Conservation (phyloP, 2,888 invertebrate genomes). For the Acanthoscelides obtectus region DNA sequence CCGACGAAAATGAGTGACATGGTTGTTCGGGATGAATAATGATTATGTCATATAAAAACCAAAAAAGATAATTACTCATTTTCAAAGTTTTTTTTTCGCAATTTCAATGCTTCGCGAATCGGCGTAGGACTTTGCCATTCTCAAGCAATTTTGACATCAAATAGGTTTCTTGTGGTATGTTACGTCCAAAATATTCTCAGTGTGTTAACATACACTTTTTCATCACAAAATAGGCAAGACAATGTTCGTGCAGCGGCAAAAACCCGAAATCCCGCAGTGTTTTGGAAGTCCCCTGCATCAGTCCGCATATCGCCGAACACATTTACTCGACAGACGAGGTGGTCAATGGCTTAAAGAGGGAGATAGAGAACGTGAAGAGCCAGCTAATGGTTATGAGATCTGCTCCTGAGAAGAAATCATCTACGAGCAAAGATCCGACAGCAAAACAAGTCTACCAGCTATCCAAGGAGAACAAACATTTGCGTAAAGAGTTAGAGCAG, state of each 20-base stretch:
- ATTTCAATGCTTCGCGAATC: no score
- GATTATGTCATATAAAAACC: no score
- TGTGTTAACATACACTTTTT: no score
- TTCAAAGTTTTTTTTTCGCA: no score
- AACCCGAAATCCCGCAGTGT: neutral
- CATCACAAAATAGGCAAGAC: neutral
- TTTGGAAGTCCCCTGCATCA: constrained; percentile 10
- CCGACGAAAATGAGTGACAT: no score
- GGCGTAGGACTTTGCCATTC: no score
- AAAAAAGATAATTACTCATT: no score
- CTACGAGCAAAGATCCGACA: neutral
- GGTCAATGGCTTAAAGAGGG: constrained; percentile 24
- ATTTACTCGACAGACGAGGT: constrained; percentile 18
- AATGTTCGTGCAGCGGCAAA: neutral
- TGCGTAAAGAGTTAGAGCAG: constrained; percentile 23
- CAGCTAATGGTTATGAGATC: constrained; percentile 18
- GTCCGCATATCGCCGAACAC: constrained; percentile 1
- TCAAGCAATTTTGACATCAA: no score
- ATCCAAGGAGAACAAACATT: constrained; percentile 21
- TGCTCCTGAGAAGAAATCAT: constrained; percentile 3
- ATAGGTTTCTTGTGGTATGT: no score
- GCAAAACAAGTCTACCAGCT: constrained; percentile 15
- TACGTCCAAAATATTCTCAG: no score
- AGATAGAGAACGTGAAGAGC: constrained; percentile 26
- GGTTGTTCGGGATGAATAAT: no score